Evolutionary conservation across 2,797 vertebrate species (phyloP).

Genomic region (Tapirus indicus): DNA sequence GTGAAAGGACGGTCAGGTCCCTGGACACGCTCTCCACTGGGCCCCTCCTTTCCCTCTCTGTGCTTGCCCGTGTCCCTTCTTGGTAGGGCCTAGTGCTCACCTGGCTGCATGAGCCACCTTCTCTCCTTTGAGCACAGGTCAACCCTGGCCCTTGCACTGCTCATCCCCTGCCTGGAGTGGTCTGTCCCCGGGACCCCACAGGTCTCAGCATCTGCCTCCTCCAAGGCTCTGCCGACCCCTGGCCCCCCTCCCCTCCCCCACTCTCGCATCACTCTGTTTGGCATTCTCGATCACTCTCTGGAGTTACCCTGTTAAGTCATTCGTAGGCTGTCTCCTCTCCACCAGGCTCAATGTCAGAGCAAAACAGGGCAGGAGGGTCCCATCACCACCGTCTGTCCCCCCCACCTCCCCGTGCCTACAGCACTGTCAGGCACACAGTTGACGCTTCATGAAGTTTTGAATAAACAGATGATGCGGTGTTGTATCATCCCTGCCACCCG

Average conservation of each 20-base stretch:
- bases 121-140: background rate
- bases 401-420: rapidly evolving
- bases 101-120: too few species aligned
- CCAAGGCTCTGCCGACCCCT: background rate
- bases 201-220: background rate
- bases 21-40: background rate
- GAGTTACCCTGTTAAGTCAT: background rate
- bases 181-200: background rate
- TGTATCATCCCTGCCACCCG: background rate
- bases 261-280: rapidly evolving
- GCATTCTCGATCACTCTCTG: background rate
- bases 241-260: too few species aligned
- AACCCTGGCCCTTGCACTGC: background rate
- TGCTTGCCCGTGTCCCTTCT: too few species aligned
- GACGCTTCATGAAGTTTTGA: rapidly evolving
- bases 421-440: background rate
- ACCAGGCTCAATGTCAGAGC: background rate
- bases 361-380: background rate
- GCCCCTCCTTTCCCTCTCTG: background rate
- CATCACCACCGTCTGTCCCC: rapidly evolving
- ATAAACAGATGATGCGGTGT: too few species aligned
- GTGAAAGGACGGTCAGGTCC: background rate
- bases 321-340: background rate
- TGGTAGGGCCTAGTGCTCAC: too few species aligned
- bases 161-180: background rate